phyloP scores from a whole-genome alignment of 2,888 invertebrate species.

The Theretra japonica region DNA sequence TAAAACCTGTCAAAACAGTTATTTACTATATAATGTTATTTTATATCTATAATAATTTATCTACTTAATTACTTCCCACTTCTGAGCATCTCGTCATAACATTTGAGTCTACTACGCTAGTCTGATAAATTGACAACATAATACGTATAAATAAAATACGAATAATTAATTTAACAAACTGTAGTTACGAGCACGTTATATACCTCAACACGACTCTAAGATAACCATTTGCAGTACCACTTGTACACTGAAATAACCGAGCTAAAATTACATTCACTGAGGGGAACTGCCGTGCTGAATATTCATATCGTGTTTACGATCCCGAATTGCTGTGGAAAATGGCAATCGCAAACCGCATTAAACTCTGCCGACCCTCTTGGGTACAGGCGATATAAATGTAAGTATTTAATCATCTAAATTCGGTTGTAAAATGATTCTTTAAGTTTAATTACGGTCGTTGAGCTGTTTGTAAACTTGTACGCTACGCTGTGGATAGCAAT shows the following conservation, averaged over 20 bases:
- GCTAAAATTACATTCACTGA: conserved; percentile 5
- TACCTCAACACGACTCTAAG: neutral
- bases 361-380: conserved; percentile 4
- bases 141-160: too few species aligned
- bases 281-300: neutral
- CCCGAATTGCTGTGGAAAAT: conserved; percentile 9
- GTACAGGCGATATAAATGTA: neutral
- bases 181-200: neutral
- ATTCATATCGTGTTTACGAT: conserved; percentile 18
- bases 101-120: too few species aligned
- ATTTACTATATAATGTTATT: too few species aligned
- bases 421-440: neutral
- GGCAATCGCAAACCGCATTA: conserved; percentile 11
- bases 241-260: neutral
- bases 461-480: too few species aligned
- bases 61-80: too few species aligned
- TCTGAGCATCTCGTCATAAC: too few species aligned
- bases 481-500: too few species aligned
- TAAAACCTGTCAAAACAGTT: too few species aligned
- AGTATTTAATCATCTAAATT: neutral
- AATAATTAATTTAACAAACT: neutral
- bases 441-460: neutral
- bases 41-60: too few species aligned
- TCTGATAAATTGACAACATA: too few species aligned
- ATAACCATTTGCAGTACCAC: neutral